phyloP scores from a whole-genome alignment of 2,113 vertebrate species.

The Nothocercus julius region DNA sequence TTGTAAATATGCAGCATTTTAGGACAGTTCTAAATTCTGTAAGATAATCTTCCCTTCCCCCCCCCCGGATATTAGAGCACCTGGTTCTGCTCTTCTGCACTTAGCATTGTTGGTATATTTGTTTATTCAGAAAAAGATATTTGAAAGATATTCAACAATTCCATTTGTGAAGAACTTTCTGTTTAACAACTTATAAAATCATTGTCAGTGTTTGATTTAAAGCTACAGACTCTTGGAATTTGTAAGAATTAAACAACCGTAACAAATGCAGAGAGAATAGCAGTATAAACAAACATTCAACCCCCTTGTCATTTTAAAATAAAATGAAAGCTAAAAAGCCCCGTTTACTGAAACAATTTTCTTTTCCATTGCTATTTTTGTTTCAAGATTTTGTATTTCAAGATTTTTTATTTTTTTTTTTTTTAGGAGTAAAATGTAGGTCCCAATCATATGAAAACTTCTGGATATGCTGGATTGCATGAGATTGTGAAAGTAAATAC shows the following conservation, averaged over 20 bases:
- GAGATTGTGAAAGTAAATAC: background rate
- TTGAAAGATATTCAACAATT: background rate
- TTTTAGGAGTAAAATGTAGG: background rate
- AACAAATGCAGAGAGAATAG: background rate
- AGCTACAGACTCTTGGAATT: background rate
- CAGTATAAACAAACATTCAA: background rate
- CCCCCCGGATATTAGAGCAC: background rate
- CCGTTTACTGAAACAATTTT: background rate
- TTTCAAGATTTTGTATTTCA: background rate
- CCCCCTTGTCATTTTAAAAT: background rate
- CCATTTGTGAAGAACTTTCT: background rate
- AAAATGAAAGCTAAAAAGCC: background rate
- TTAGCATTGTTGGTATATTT: background rate
- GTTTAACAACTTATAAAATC: background rate
- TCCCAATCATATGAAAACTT: background rate
- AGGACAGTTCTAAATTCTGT: background rate
- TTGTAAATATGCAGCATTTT: background rate
- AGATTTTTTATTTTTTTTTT: too few species aligned
- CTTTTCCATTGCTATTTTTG: background rate
- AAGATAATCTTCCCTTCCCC: background rate
- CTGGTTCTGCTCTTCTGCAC: background rate
- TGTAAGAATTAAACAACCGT: background rate
- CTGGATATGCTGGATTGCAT: rapidly evolving
- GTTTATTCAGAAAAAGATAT: background rate
- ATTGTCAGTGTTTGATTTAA: background rate